phyloP scores from a whole-genome alignment of 2,888 invertebrate species.

The Cremastinae sp. region DNA sequence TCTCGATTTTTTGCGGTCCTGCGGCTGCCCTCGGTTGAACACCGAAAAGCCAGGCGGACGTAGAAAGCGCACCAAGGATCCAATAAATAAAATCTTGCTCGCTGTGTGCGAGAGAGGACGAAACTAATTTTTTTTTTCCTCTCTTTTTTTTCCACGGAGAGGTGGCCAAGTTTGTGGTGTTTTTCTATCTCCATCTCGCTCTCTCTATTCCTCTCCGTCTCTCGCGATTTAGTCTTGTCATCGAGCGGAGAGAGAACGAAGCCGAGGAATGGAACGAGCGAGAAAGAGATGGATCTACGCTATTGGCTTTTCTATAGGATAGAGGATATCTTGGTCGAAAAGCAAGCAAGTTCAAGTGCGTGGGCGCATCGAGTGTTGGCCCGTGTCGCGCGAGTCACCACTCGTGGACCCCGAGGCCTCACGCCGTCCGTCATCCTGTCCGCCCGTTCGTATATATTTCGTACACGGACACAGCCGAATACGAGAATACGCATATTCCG shows the following conservation, averaged over 20 bases:
- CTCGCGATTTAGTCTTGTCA: slow-evolving; percentile 41
- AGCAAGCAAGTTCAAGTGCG: slow-evolving; percentile 67
- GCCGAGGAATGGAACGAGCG: slow-evolving; percentile 18
- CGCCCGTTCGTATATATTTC: slow-evolving; percentile 76
- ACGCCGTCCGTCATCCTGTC: slow-evolving; percentile 78
- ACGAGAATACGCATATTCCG: slow-evolving; percentile 41
- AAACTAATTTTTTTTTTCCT: slow-evolving; percentile 35
- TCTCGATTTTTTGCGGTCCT: slow-evolving; percentile 60
- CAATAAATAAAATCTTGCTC: slow-evolving; percentile 74
- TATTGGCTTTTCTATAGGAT: slow-evolving; percentile 39
- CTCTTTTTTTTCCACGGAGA: slow-evolving; percentile 50
- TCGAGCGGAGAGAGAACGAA: slow-evolving; percentile 12
- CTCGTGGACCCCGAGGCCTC: slow-evolving; percentile 75
- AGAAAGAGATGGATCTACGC: slow-evolving; percentile 29
- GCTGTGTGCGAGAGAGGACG: slow-evolving; percentile 63
- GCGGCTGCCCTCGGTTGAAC: slow-evolving; percentile 55
- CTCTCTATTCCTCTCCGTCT: slow-evolving; percentile 39
- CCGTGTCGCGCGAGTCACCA: slow-evolving; percentile 78
- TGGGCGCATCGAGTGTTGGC: slow-evolving; percentile 73
- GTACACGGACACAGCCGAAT: slow-evolving; percentile 49
- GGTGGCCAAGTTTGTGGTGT: slow-evolving; percentile 48
- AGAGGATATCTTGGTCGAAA: slow-evolving; percentile 36
- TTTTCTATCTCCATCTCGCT: slow-evolving; percentile 31
- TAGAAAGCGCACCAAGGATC: slow-evolving; percentile 62
- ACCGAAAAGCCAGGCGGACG: slow-evolving; percentile 60